phyloP scores from a whole-genome alignment of 2,888 invertebrate genomes.

The Pseudeuparius sepicola region DNA sequence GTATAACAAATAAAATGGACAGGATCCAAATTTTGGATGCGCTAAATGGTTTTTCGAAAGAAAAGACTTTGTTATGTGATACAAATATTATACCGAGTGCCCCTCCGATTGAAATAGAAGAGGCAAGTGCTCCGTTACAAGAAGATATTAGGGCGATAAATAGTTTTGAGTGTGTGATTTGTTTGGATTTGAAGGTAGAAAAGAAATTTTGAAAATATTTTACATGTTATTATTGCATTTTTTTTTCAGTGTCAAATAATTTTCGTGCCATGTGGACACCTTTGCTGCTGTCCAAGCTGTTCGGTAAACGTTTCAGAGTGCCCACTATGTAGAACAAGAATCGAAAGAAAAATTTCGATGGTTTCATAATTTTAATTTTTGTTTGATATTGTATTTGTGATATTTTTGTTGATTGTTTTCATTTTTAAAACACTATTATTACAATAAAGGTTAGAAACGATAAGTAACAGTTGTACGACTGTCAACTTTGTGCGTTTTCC shows the following conservation, averaged over 20 bases:
- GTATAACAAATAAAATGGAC: constrained; percentile 47
- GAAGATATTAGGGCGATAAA: constrained; percentile 35
- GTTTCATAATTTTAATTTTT: too few species aligned
- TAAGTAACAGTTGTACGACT: too few species aligned
- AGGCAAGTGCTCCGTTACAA: constrained; percentile 32
- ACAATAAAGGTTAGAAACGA: too few species aligned
- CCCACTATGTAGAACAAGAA: constrained; percentile 67
- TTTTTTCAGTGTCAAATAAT: constrained; percentile 60
- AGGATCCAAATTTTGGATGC: constrained; percentile 53
- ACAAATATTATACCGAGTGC: too few species aligned
- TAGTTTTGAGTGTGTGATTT: constrained; percentile 69
- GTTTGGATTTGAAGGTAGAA: constrained; percentile 65
- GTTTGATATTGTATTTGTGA: too few species aligned
- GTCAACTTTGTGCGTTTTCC: too few species aligned
- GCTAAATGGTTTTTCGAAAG: constrained; percentile 47
- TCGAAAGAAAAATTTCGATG: constrained; percentile 58
- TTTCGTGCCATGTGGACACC: constrained; percentile 80
- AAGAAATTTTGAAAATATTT: too few species aligned
- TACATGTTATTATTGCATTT: constrained; percentile 14
- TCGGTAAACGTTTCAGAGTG: constrained; percentile 52
- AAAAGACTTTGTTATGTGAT: too few species aligned
- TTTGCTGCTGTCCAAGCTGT: constrained; percentile 71
- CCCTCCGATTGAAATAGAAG: constrained; percentile 23
- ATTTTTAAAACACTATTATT: too few species aligned
- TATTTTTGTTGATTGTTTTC: too few species aligned